Evolutionary conservation across 2,797 vertebrate species (phyloP).

Genomic region (Babyrousa celebensis): DNA sequence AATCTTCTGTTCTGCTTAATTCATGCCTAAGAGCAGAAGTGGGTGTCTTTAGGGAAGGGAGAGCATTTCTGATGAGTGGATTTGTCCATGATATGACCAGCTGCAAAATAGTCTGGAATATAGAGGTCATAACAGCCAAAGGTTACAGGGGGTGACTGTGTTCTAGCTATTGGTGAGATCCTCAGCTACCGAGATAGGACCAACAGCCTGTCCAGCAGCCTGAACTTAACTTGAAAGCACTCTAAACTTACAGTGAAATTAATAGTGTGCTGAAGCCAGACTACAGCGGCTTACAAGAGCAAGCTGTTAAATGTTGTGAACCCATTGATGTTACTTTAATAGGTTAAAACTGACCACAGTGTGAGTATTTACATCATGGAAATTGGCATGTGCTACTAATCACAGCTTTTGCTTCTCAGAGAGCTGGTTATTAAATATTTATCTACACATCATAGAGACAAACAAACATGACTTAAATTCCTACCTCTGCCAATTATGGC

Average conservation of each 20-base stretch:
- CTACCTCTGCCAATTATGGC: neutral
- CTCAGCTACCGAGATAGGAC: neutral
- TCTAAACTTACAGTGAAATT: constrained; percentile 25
- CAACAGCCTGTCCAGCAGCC: neutral
- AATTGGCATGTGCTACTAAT: neutral
- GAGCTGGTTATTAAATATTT: neutral
- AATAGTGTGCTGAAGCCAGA: neutral
- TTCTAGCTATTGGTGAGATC: neutral
- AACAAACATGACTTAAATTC: constrained; percentile 15
- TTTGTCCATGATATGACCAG: constrained; percentile 64
- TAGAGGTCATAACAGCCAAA: neutral
- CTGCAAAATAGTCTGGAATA: constrained; percentile 55
- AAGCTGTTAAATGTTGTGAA: constrained; percentile 35
- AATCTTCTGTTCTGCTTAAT: constrained; percentile 49
- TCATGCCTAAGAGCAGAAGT: constrained; percentile 57
- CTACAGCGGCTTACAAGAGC: neutral
- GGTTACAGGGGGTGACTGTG: neutral
- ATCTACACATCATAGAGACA: neutral
- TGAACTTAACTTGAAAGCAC: constrained; percentile 19
- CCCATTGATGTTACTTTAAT: neutral
- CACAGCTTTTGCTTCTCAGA: constrained; percentile 39
- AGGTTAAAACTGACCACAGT: neutral
- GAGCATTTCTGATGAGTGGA: constrained; percentile 36
- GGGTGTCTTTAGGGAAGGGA: constrained; percentile 23
- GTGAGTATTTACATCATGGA: constrained; percentile 13